phyloP scores from a whole-genome alignment of 2,888 invertebrate genomes.

The Torymus aiolomorphi region DNA sequence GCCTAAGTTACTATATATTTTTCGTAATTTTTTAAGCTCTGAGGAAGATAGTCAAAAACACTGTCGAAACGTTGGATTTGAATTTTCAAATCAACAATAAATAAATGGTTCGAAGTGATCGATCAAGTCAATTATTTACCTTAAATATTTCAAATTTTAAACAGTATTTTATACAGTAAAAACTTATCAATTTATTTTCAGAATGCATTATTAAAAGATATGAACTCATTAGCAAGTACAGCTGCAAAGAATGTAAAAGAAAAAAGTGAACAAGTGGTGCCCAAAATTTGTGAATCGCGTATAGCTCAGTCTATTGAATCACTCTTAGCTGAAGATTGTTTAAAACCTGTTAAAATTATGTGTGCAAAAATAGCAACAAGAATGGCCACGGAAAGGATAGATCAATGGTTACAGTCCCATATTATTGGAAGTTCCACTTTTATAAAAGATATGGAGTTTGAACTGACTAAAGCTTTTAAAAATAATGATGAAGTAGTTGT shows the following conservation, averaged over 20 bases:
- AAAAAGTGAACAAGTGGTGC: slow-evolving; percentile 64
- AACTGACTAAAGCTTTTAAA: slow-evolving; percentile 63
- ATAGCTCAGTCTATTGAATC: slow-evolving; percentile 72
- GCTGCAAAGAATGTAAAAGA: slow-evolving; percentile 61
- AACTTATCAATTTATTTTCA: slow-evolving; percentile 41
- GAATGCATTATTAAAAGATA: slow-evolving; percentile 46
- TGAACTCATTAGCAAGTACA: slow-evolving; percentile 42
- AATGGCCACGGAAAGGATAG: slow-evolving; percentile 77
- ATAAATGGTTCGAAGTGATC: too few species aligned
- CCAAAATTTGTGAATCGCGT: slow-evolving; percentile 66
- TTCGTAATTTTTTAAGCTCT: too few species aligned
- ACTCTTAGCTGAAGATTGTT: slow-evolving; percentile 78
- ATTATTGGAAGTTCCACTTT: slow-evolving; percentile 66
- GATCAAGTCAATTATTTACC: too few species aligned
- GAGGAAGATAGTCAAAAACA: too few species aligned
- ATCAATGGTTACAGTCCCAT: slow-evolving; percentile 79
- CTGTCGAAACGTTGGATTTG: too few species aligned
- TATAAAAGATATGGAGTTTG: slow-evolving; percentile 68
- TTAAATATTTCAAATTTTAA: slow-evolving; percentile 17
- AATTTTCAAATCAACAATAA: too few species aligned
- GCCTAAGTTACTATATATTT: too few species aligned
- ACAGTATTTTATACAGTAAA: too few species aligned
- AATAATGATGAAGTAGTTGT: slow-evolving; percentile 41
- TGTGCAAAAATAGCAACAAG: slow-evolving; percentile 77
- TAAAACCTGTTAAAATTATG: slow-evolving; percentile 76